Base-by-base conservation (phyloP, 2,888 invertebrate species). In the Microctonus brassicae region DNA sequence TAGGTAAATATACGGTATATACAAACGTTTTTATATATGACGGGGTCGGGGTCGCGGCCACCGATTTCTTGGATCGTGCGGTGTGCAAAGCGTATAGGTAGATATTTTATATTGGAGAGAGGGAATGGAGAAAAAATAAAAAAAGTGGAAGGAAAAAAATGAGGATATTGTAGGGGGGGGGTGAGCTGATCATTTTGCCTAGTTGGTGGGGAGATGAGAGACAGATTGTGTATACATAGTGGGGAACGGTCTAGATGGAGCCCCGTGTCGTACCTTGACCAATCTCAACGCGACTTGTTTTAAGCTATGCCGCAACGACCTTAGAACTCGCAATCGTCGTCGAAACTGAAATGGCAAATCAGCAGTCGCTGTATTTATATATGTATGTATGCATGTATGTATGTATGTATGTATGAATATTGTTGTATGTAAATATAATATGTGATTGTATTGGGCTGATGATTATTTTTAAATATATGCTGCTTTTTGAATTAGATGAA, bases 231-330 rank as follows among this genome's bases (percentile, higher is more conserved):
- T 69, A n/a, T n/a, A n/a, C n/a, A 47, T 47, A 73, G 75, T 70
- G 73, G 74, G 75, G 75, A 77, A 75, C 74, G 79, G 79, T 83
- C 82, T 84, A 84, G 83, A 84, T 80, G 47, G 47, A 47, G 47
- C 47, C 47, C 80, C 79, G 33, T 65, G 82, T 83, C 82, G 84
- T 84, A 84, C 85, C 85, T 86, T 86, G 86, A 86, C 86, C 86
- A 86, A 86, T 85, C 86, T 84, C 85, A 86, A 86, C 83, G 83
- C 83, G 80, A 84, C 84, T 85, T 82, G 85, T 85, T 86, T 86
- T 85, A 85, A 86, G 85, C 85, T 85, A 84, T 82, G 80, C 81
- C 83, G 78, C 80, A 79, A 77, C 82, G 84, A 82, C 84, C 83
- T 83, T 81, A 84, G 83, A 82, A 82, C 79, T 81, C 80, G 82